Evolutionary conservation across 2,113 vertebrate species (phyloP), one percentile per base, ranked within the genome.

Genomic region (Callaeas wilsoni): DNA sequence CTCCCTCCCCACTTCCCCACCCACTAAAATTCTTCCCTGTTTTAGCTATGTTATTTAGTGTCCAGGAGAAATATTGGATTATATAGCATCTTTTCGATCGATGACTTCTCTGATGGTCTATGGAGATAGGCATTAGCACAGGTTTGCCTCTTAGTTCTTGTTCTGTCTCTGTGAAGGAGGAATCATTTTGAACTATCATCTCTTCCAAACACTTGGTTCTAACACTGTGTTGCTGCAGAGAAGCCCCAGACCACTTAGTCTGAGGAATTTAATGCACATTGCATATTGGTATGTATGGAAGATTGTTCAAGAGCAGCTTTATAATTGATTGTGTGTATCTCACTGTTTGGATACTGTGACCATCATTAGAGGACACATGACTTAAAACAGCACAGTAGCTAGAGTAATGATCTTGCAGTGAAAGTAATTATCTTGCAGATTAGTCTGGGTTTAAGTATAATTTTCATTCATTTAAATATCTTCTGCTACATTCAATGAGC

Each of bases 71-170:
- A 39, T 23, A 30, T 2, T 46, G 55, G 25, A 26, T 69, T 62
- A 18, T 47, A 39, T 26, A 21, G 4, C 16, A 4, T 35, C 30
- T 64, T 75, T 32, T 69, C 3, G 5, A 12, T 19, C 0, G 0
- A 53, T 0, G 0, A 5, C 17, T 69, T 69, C 69, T 76, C 29
- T 27, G 41, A 11, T 15, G 15, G 37, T 46, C 42, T 13, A 2
- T 35, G 25, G 60, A 78, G 29, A 59, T 0, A 41, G 39, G 19
- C 30, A 1, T 79, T 52, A 63, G 32, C 12, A 49, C 44, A 53
- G 22, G 7, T 68, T 91, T 89, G 17, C 27, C 23, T 59, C 27
- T 70, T 42, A 13, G 25, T 27, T 35, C 35, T 67, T 75, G 10
- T 56, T 91, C 32, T 30, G 23, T 63, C n/a, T n/a, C 23, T 46